phyloP scores from a whole-genome alignment of 2,888 invertebrate genomes.

The Molanna angustata region DNA sequence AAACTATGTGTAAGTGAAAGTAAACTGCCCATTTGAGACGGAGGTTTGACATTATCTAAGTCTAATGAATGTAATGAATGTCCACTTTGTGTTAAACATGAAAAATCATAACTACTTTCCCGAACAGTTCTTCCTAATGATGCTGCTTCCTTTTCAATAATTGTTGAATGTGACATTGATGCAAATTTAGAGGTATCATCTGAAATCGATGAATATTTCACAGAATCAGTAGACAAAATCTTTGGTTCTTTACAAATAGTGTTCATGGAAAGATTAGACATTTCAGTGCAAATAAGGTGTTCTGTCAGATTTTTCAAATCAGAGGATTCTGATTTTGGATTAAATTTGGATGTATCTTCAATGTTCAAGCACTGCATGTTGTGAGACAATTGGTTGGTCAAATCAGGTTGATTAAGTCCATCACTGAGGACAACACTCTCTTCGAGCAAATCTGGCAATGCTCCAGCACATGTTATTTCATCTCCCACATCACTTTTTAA shows the following conservation, averaged over 20 bases:
- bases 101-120: constrained; percentile 29
- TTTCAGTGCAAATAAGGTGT: neutral
- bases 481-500: constrained; percentile 60
- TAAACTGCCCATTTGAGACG: constrained; percentile 71
- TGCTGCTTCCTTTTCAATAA: constrained; percentile 75
- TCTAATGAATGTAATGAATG: constrained; percentile 63
- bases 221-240: constrained; percentile 39
- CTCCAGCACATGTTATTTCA: constrained; percentile 36
- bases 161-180: constrained; percentile 66
- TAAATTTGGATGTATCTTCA: constrained; percentile 41
- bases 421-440: constrained; percentile 39
- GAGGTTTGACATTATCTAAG: constrained; percentile 72
- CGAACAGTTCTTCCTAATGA: constrained; percentile 60
- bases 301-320: neutral
- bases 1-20: constrained; percentile 55
- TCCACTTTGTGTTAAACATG: constrained; percentile 56
- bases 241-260: neutral
- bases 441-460: constrained; percentile 48
- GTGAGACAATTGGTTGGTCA: constrained; percentile 43
- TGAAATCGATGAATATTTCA: constrained; percentile 43
- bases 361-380: constrained; percentile 35
- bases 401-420: constrained; percentile 40
- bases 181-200: constrained; percentile 52
- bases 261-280: constrained; percentile 7
- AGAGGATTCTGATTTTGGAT: constrained; percentile 26